Evolutionary conservation across 2,113 vertebrate genomes (phyloP), one percentile per base, ranked within the genome.

Genomic region (Ceratotherium simum): DNA sequence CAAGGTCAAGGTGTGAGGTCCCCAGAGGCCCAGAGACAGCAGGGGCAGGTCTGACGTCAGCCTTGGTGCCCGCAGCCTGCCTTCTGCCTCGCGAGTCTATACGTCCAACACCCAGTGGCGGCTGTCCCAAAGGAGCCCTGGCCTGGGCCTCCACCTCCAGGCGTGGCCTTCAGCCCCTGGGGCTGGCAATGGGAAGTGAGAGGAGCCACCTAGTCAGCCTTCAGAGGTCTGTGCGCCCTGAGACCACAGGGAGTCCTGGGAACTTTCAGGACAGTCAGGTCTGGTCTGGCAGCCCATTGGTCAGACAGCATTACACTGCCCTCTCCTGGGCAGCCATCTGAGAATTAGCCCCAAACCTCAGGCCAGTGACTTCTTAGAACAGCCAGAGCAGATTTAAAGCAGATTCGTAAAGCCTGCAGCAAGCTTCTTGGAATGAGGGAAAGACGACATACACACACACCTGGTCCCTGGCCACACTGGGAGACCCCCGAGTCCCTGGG

Each of bases 311-410:
- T 33, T 3, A 70, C 76, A 62, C 96, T 94, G 98, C 96, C 97
- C 97, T 69, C 98, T 97, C 42, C 79, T 95, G 97, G 97, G 27
- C 27, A 1, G 11, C 78, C n/a, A 8, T 5, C 27, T 33, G 25
- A 5, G 29, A 56, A 25, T 17, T 0, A 6, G 70, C 23, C 27
- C 2, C 18, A 58, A 1, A 5, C 29, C 6, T 20, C 1, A 0
- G 17, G 16, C 27, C 2, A 13, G 29, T 1, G 17, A 39, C 13
- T 64, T 65, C 2, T 48, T 11, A 33, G 3, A 29, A 25, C 9
- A 27, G 56, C 56, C 39, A 5, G 36, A 8, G 14, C 78, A 62
- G 39, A 51, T 51, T 3, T 8, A 33, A 20, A 39, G 84, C 23
- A 31, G 70, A 31, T 6, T 64, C 58, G 33, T 48, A 48, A 48